These are phyloP conservation scores for Drosophila kuntzei DNA, from an alignment of 2,888 invertebrate species.

Conservation along the genomic window DNA sequence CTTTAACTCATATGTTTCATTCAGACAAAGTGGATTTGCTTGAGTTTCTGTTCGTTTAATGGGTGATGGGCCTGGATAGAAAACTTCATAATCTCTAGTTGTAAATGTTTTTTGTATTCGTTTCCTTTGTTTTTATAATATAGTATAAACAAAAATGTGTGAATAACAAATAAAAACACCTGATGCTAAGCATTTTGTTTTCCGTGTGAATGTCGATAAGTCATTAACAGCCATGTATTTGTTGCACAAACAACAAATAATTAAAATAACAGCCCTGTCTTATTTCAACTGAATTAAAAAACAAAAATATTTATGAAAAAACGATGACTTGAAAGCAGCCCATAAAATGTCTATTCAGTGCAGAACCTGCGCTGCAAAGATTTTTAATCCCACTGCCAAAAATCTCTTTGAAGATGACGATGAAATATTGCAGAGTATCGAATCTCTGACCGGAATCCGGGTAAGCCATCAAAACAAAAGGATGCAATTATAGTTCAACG, in stretches of 20 bases:
- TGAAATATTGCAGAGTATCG: conserved; percentile 33
- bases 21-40: neutral
- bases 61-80: neutral
- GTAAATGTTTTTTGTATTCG: too few species aligned
- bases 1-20: neutral
- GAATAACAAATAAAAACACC: too few species aligned
- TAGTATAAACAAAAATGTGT: too few species aligned
- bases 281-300: too few species aligned
- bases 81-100: neutral
- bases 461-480: conserved; percentile 26
- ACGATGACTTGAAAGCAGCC: neutral
- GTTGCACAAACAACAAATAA: conserved; percentile 21
- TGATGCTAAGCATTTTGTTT: too few species aligned
- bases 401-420: conserved; percentile 38
- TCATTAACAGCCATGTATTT: too few species aligned
- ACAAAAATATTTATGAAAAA: neutral
- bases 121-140: too few species aligned
- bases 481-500: conserved; percentile 1
- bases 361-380: conserved; percentile 42
- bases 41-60: neutral
- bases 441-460: conserved; percentile 44
- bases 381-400: conserved; percentile 36
- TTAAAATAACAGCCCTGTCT: conserved; percentile 42
- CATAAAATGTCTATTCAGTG: conserved; percentile 46
- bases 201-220: too few species aligned